Conservation (phyloP, 2,888 invertebrate genomes). For the Deilephila porcellus region DNA sequence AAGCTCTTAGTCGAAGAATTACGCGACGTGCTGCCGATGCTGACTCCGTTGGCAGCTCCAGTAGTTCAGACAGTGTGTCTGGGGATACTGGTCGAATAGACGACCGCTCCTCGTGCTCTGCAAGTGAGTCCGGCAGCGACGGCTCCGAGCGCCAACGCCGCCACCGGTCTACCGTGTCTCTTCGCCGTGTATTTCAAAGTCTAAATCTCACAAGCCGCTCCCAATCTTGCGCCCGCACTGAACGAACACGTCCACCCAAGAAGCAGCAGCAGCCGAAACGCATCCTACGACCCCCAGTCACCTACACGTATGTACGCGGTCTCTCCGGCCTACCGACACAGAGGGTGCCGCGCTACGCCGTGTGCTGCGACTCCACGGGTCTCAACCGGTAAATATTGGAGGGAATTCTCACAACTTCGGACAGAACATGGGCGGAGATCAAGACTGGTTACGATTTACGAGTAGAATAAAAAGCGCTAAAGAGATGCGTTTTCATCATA, state of each 20-base stretch:
- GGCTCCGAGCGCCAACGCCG: constrained; percentile 81
- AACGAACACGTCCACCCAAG: constrained; percentile 74
- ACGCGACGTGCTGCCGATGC: constrained; percentile 80
- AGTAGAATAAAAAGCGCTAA: constrained; percentile 67
- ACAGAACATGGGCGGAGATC: constrained; percentile 60
- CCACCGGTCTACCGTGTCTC: constrained; percentile 86
- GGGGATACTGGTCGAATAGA: constrained; percentile 68
- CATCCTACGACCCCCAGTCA: constrained; percentile 90
- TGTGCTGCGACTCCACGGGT: constrained; percentile 65
- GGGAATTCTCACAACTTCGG: constrained; percentile 40
- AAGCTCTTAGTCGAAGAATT: constrained; percentile 87
- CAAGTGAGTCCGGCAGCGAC: constrained; percentile 87
- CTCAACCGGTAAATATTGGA: constrained; percentile 68
- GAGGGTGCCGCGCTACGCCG: constrained; percentile 87
- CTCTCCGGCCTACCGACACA: constrained; percentile 93
- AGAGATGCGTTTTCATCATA: constrained; percentile 71
- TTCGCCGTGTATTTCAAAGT: constrained; percentile 89
- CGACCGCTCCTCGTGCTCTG: constrained; percentile 81
- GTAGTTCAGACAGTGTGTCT: constrained; percentile 77
- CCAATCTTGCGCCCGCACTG: constrained; percentile 85
- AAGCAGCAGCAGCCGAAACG: constrained; percentile 88
- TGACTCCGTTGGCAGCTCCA: constrained; percentile 75
- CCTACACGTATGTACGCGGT: constrained; percentile 92
- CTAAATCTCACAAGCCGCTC: constrained; percentile 87
- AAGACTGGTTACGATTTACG: constrained; percentile 78